Conservation (phyloP, 2,888 invertebrate genomes). For the Ypsolopha sequella region DNA sequence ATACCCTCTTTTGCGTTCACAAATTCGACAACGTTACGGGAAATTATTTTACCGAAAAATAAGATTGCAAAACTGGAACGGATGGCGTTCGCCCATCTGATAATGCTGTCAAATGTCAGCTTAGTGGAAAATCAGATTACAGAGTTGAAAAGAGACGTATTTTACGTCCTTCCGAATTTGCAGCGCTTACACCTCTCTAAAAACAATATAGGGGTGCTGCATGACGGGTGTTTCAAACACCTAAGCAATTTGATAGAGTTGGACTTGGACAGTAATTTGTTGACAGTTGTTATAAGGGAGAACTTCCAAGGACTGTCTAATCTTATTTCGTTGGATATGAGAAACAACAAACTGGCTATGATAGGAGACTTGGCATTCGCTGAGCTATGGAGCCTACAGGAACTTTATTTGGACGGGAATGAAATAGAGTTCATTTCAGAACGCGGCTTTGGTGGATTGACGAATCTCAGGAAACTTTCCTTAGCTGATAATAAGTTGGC, state of each 20-base stretch:
- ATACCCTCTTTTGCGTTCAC: conserved; percentile 82
- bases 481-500: conserved; percentile 82
- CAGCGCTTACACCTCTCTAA: conserved; percentile 84
- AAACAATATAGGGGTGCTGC: conserved; percentile 86
- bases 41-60: conserved; percentile 79
- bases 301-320: conserved; percentile 83
- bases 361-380: conserved; percentile 86
- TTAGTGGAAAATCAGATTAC: conserved; percentile 82
- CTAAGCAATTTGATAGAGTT: conserved; percentile 81
- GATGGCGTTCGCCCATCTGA: conserved; percentile 81
- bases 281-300: conserved; percentile 80
- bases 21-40: conserved; percentile 76
- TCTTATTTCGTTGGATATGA: conserved; percentile 79
- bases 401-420: conserved; percentile 79
- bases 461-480: conserved; percentile 77
- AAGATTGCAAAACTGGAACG: conserved; percentile 77
- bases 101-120: conserved; percentile 77
- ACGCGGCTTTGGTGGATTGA: conserved; percentile 82
- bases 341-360: conserved; percentile 81
- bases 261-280: conserved; percentile 82
- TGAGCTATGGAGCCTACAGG: conserved; percentile 81
- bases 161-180: conserved; percentile 79
- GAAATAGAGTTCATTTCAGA: conserved; percentile 81
- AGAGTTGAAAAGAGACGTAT: conserved; percentile 80
- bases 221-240: conserved; percentile 86